Evolutionary conservation across 35 echinoderm and acorn worm genomes (phyloP), one percentile per base, ranked within the genome.

Genomic region (Chiridota heheva): DNA sequence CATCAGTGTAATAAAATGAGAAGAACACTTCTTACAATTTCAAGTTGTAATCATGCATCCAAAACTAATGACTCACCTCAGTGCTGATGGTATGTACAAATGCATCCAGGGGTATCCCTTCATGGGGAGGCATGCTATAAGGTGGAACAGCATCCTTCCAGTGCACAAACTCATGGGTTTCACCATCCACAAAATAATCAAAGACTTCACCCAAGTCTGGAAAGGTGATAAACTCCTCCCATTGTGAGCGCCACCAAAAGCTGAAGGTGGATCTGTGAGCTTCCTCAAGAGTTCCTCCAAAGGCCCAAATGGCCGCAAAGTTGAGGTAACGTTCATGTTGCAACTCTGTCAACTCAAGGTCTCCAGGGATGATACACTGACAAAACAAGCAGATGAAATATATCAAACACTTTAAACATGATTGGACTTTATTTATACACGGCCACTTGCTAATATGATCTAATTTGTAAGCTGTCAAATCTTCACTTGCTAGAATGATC

Each of bases 61-160:
- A 13, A 22, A 22, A 53, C 48, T 53, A 66, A 34, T 33, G 27
- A 66, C 90, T 89, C 77, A 98, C 95, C 89, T 92, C 95, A 62
- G 78, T 81, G 31, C 68, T 89, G 34, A 88, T 61, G 22, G 95
- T 98, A 41, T 91, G 84, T 24, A 98, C 95, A 70, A 88, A 98
- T 20, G 89, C 95, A 86, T 98, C 95, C 5, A 62, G 84, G 58
- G 95, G 89, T 27, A 98, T 98, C 18, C 95, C 95, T 68, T 98
- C 89, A 71, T 98, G 95, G 47, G 95, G 89, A 73, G 95, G 95
- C 95, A 98, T 98, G 59, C 95, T 98, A 59, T 98, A 98, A 55
- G 89, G 88, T 78, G 95, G 85, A 51, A 98, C 85, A 73, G 95
- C 95, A 48, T 91, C 89, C 7, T 59, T 63, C 89, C 95, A 92